Evolutionary conservation across 2,888 invertebrate species (phyloP), one percentile per base, ranked within the genome.

Genomic region (Torymus texanus): DNA sequence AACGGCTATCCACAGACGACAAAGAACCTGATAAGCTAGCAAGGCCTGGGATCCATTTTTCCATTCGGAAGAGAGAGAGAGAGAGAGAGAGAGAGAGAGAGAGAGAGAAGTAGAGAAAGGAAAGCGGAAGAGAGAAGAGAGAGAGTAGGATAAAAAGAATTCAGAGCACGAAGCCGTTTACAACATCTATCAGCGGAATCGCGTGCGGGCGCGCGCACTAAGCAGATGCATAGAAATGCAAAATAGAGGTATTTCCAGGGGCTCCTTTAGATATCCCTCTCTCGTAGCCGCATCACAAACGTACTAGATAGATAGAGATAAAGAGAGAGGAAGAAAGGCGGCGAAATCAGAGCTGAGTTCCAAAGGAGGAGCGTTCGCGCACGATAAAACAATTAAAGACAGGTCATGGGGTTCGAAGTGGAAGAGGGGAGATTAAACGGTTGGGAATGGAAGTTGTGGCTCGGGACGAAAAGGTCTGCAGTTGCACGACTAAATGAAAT

Each of bases 141-240:
- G 56, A 18, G 13, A 13, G 14, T 13, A 18, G 3, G 73, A 78
- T 67, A 73, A 62, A 73, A 67, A 73, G 78, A 66, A 74, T 73
- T 59, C 58, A 24, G 63, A 58, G 14, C 18, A 21, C 29, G 66
- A 18, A 12, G 18, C 41, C 65, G 59, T 67, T 67, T 59, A 75
- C 58, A 75, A 41, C 66, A 66, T 59, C 66, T 29, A 75, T 66
- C 75, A 66, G 75, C 29, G 75, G 4, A 29, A 53, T 55, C 13
- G 53, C n/a, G 53, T 67, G 67, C 51, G 51, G 21, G 50, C 62
- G 53, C 53, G 61, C 10, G 65, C 29, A 29, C 29, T 66, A 78
- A 78, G 72, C 72, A 78, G 71, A 78, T 78, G 77, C 77, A 78
- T 78, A 58, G 77, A 78, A 72, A 78, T 78, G 77, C 77, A 78